These are phyloP conservation scores for Sinocyclocheilus maitianheensis DNA, from an alignment of 2,113 vertebrate species.

Conservation along the genomic window DNA sequence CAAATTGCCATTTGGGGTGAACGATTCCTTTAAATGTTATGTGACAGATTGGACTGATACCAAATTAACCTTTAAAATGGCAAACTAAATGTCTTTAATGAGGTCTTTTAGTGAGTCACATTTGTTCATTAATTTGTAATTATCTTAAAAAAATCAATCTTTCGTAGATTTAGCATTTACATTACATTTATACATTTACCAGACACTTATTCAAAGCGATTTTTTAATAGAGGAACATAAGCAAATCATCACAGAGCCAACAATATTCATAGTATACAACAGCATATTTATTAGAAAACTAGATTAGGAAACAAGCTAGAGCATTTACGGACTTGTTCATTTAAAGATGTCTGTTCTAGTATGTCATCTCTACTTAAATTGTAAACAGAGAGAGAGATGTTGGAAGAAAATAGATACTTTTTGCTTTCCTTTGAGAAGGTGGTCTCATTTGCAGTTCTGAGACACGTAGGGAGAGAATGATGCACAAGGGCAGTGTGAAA, in stretches of 20 bases:
- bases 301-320: conserved; percentile 25
- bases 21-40: neutral
- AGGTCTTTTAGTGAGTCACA: neutral
- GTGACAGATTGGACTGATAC: neutral
- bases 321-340: conserved; percentile 5
- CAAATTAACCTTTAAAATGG: neutral
- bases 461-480: neutral
- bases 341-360: conserved; percentile 30
- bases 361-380: conserved; percentile 17
- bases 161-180: neutral
- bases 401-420: neutral
- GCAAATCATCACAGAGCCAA: neutral
- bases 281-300: conserved; percentile 2
- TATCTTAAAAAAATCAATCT: neutral
- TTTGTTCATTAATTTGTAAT: neutral
- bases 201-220: neutral
- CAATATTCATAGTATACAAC: neutral
- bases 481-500: neutral
- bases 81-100: neutral
- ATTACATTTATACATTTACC: conserved; percentile 6
- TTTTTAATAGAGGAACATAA: neutral
- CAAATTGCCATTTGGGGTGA: neutral
- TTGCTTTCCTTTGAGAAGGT: conserved; percentile 6
- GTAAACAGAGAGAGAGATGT: neutral
- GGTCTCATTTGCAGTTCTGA: conserved; percentile 2